Base-by-base conservation (phyloP, 2,797 vertebrate species). In the Tachyglossus aculeatus region DNA sequence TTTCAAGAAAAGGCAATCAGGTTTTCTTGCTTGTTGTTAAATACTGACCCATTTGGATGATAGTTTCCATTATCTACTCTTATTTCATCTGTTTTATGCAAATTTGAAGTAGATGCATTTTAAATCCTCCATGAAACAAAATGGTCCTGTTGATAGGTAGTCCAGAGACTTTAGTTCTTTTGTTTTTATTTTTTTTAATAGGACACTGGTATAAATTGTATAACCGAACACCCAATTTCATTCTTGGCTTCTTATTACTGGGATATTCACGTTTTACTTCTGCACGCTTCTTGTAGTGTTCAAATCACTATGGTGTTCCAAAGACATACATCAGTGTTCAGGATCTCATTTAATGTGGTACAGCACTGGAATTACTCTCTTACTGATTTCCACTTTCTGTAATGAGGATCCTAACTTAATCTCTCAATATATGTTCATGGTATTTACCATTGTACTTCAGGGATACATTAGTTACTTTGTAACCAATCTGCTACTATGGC, bases 41-140 rank as follows among this genome's bases (percentile, higher is more conserved):
- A 70, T 47, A 67, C 62, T 55, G 55, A 32, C 27, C 33, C 71
- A 40, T 74, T 77, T 75, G 50, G 44, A 34, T 64, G 41, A 60
- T 60, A 76, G 55, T 9, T 16, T 25, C 58, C 50, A 56, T 64
- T 76, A 27, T 53, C 66, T 79, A 82, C 64, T 44, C 68, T 71
- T 57, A 36, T 60, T 40, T 71, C 71, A 66, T 57, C 64, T 63
- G 44, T 74, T 69, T 76, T 56, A 78, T 71, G 71, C 62, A 71
- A 64, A 47, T 27, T 47, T 47, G 29, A 27, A 22, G 80, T 69
- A 44, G 51, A 33, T 25, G 43, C 24, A 74, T 59, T 73, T 78
- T 66, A 65, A 51, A 41, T 57, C 60, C 69, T 69, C 36, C 21
- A 47, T 27, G 29, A 47, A 47, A 47, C 24, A 47, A 47, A 18